Conservation (phyloP, 2,888 invertebrate genomes). For the Rhagophthalmus giganteus region DNA sequence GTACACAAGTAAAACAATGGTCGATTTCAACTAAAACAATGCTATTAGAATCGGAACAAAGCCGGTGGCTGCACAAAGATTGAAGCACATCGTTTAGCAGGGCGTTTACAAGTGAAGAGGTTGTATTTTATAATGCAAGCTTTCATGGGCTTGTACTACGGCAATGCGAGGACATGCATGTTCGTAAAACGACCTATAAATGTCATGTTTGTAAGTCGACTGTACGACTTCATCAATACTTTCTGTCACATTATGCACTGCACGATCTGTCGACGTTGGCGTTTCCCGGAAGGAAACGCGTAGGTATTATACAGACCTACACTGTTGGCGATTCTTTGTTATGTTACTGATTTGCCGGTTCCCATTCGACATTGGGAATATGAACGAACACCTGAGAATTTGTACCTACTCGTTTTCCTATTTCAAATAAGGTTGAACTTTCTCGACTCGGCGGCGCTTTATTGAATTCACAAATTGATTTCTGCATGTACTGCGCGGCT, state of each 20-base stretch:
- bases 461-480: conserved; percentile 18
- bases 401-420: conserved; percentile 6
- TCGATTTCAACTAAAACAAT: conserved; percentile 16
- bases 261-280: conserved; percentile 28
- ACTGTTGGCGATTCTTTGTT: conserved; percentile 22
- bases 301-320: conserved; percentile 12
- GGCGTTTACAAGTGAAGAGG: conserved; percentile 25
- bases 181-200: conserved; percentile 29
- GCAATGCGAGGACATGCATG: conserved; percentile 22
- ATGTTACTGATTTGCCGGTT: conserved; percentile 18
- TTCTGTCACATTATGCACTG: conserved; percentile 24
- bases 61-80: conserved; percentile 14
- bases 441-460: conserved; percentile 7
- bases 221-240: conserved; percentile 31
- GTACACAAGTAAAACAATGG: conserved; percentile 15
- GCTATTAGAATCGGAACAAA: conserved; percentile 11
- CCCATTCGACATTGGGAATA: conserved; percentile 8
- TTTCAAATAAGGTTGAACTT: conserved; percentile 6
- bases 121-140: conserved; percentile 23
- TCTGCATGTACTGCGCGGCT: conserved; percentile 5
- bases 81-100: conserved; percentile 21
- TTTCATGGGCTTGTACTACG: conserved; percentile 24
- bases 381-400: conserved; percentile 19
- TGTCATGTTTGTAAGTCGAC: conserved; percentile 25
- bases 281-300: conserved; percentile 31